Evolutionary conservation across 2,113 vertebrate species (phyloP).

Genomic region (Bufo bufo): DNA sequence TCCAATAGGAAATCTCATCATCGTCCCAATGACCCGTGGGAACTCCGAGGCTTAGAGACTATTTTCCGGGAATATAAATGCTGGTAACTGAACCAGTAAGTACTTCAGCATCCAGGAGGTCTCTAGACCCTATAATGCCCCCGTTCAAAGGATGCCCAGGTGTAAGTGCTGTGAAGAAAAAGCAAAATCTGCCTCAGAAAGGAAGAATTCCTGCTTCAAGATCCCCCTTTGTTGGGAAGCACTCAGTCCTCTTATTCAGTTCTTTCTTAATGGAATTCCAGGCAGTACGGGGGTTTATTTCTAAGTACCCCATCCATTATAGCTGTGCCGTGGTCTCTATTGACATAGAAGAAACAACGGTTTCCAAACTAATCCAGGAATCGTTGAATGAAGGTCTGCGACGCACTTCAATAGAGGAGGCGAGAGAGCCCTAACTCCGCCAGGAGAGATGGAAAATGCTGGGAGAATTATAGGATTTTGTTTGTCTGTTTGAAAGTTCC

Average conservation of each 20-base stretch:
- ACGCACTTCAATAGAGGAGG: constrained; percentile 45
- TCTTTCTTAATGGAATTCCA: constrained; percentile 40
- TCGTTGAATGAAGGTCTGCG: constrained; percentile 45
- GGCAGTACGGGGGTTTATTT: constrained; percentile 47
- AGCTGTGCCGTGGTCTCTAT: constrained; percentile 30
- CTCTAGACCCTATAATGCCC: constrained; percentile 25
- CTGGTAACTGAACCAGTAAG: constrained; percentile 36
- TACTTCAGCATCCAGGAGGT: constrained; percentile 40
- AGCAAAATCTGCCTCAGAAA: constrained; percentile 3
- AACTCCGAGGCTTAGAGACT: constrained; percentile 15
- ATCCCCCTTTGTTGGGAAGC: constrained; percentile 38
- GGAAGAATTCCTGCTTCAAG: constrained; percentile 20
- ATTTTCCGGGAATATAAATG: neutral
- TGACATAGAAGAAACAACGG: constrained; percentile 32
- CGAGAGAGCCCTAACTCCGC: constrained; percentile 9
- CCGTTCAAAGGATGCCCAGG: constrained; percentile 40
- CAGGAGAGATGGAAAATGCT: constrained; percentile 46
- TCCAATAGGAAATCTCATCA: constrained; percentile 27
- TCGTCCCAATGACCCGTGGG: constrained; percentile 40
- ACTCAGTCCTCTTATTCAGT: constrained; percentile 18
- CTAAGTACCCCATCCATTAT: constrained; percentile 56
- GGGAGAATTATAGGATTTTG: constrained; percentile 53
- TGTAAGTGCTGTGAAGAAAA: constrained; percentile 35
- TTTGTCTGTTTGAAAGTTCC: constrained; percentile 60
- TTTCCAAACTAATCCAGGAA: constrained; percentile 52